phyloP scores from a whole-genome alignment of 92 coral and sea anemone genomes.

The Zoanthus solanderi region DNA sequence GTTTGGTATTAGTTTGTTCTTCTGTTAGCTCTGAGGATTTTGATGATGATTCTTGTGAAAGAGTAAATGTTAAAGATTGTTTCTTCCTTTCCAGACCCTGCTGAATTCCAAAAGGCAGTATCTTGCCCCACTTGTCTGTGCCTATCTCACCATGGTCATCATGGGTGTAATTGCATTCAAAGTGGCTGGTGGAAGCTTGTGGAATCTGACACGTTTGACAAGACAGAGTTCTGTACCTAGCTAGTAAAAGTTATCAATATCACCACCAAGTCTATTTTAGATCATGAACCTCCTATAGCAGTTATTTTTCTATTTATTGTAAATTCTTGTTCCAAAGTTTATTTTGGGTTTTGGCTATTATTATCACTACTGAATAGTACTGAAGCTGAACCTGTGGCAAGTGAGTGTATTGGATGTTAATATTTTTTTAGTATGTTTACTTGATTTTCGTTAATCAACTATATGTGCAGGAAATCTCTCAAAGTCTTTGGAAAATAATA shows the following conservation, averaged over 20 bases:
- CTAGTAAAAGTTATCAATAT: neutral
- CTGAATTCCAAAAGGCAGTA: constrained; percentile 76
- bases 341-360: no score
- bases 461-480: no score
- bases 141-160: constrained; percentile 78
- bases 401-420: no score
- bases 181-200: constrained; percentile 92
- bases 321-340: neutral
- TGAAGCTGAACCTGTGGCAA: no score
- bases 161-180: constrained; percentile 93
- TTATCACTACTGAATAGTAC: no score
- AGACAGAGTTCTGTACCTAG: neutral
- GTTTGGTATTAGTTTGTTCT: no score
- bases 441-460: no score
- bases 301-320: neutral
- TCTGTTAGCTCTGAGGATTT: no score
- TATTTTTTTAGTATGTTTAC: no score
- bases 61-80: neutral
- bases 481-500: no score
- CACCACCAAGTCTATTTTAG: neutral
- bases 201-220: constrained; percentile 68
- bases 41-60: neutral
- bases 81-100: constrained; percentile 72
- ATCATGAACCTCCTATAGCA: neutral
- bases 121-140: constrained; percentile 81